Evolutionary conservation across 2,888 invertebrate species (phyloP), one percentile per base, ranked within the genome.

Genomic region (Cyrtodaria siliqua): DNA sequence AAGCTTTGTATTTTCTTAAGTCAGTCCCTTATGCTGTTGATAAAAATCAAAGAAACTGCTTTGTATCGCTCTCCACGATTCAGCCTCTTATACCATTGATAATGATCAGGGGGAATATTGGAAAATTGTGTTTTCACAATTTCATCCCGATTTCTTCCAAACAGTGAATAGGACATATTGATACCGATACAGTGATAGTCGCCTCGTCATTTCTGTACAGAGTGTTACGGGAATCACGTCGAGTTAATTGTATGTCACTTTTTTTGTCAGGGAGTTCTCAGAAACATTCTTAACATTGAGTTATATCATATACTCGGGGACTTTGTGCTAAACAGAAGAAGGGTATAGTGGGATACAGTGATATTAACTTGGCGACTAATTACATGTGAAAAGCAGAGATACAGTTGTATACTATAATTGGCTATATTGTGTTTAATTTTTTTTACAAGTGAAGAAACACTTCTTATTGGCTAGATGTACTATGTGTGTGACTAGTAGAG

Each of bases 81-180:
- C 56, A 56, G 49, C 57, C 67, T 67, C 67, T 67, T 67, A 67
- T 57, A 50, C 57, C 27, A 57, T 67, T 50, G 67, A 61, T 50
- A 61, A 60, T 61, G 67, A 72, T 76, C 69, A 66, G 63, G 61
- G 73, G 47, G 76, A 72, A 72, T 76, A 73, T 80, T 76, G 73
- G 76, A 76, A 80, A 80, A 76, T 70, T 72, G 71, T 67, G 60
- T 75, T 75, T 75, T 72, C 66, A 47, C 79, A 76, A 73, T 76
- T 73, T 80, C 75, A 76, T 80, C 80, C 60, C 59, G 74, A 72
- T 76, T 79, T 79, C 67, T 49, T 71, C 64, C 42, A 24, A 44
- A 55, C 29, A 40, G 24, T 29, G 63, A 77, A 27, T 50, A 55
- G 47, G 73, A 49, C 71, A 71, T 70, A 70, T 73, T 79, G 70